These are phyloP conservation scores for Athripsodes cinereus DNA, from an alignment of 2,888 invertebrate genomes.

Conservation along the genomic window DNA sequence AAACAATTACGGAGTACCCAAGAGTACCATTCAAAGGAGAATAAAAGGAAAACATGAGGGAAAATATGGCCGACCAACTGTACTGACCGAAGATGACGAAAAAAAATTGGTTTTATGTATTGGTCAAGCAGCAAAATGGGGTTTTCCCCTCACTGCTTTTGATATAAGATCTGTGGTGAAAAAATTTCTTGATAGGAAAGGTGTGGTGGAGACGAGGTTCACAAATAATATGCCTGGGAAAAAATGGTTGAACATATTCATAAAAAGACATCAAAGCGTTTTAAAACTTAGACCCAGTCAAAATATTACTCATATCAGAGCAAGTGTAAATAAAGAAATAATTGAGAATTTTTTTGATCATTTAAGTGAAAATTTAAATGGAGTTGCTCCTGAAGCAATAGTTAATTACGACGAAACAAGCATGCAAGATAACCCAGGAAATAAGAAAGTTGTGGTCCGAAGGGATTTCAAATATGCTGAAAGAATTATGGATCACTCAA, in stretches of 20 bases:
- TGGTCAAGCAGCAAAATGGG: neutral
- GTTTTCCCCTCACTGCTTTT: neutral
- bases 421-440: neutral
- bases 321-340: neutral
- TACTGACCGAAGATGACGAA: neutral
- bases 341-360: neutral
- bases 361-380: neutral
- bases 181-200: neutral
- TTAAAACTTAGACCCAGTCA: neutral
- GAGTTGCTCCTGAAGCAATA: neutral
- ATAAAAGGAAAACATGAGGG: too few species aligned
- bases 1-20: too few species aligned
- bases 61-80: too few species aligned
- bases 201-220: neutral
- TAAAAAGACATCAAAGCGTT: neutral
- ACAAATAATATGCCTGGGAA: neutral
- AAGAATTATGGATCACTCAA: neutral
- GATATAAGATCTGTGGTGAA: neutral
- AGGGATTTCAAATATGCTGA: neutral
- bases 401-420: neutral
- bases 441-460: neutral
- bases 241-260: neutral
- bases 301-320: conserved; percentile 1
- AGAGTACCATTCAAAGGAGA: too few species aligned
- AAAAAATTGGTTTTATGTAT: neutral